These are phyloP conservation scores for Zaprionus obscuricornis DNA, from an alignment of 2,888 invertebrate genomes.

Conservation along the genomic window DNA sequence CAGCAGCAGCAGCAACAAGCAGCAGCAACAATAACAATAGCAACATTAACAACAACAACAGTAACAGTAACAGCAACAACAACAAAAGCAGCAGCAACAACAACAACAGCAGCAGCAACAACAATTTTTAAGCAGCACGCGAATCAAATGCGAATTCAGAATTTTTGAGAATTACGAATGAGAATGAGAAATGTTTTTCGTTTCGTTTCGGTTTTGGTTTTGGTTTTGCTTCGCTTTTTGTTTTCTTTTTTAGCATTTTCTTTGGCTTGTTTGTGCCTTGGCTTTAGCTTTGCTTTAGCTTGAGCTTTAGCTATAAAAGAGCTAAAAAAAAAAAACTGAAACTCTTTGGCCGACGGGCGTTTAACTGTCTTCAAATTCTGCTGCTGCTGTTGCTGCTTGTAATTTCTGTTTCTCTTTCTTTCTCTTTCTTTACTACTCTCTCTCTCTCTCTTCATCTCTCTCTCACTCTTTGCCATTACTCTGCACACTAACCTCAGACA, in stretches of 20 bases:
- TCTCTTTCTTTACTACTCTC: too few relatives aligned
- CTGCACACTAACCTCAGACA: constrained; percentile 60
- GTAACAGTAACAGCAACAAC: constrained; percentile 15
- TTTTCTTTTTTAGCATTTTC: constrained; percentile 9
- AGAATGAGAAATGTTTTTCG: constrained; percentile 26
- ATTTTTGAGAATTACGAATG: not conserved
- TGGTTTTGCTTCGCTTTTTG: constrained; percentile 20
- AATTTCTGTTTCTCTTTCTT: constrained; percentile 20
- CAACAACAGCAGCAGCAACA: constrained; percentile 19
- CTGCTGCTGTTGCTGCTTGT: not conserved
- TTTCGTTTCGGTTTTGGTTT: not conserved
- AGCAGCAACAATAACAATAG: constrained; percentile 16
- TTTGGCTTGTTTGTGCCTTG: too few relatives aligned
- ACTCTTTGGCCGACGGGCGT: constrained; percentile 51
- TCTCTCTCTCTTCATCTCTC: too few relatives aligned
- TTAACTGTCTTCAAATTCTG: constrained; percentile 55
- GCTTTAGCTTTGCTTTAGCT: too few relatives aligned
- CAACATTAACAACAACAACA: constrained; percentile 27
- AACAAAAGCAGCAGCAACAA: constrained; percentile 22
- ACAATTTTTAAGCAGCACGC: constrained; percentile 43
- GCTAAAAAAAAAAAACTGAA: constrained; percentile 4
- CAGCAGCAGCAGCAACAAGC: constrained; percentile 8
- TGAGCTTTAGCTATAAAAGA: constrained; percentile 6
- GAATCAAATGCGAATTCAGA: constrained; percentile 52
- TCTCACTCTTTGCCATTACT: too few relatives aligned